phyloP scores from a whole-genome alignment of 2,797 vertebrate genomes.

The Denticeps clupeoides region DNA sequence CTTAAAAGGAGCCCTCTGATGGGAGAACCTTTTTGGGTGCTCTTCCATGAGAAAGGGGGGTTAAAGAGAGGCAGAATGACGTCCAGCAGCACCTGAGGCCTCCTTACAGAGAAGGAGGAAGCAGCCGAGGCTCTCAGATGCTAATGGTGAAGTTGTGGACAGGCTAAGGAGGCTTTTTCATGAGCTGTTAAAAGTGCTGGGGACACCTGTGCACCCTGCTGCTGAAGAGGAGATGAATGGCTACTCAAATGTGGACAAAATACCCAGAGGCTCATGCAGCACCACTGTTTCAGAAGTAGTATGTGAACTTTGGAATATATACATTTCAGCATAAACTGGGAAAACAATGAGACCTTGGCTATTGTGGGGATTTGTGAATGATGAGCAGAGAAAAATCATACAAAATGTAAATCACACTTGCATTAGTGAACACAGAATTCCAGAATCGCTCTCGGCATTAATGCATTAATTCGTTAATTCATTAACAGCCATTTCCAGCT shows the following conservation, averaged over 20 bases:
- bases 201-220: background rate
- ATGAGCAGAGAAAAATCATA: too few relatives aligned
- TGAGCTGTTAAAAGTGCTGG: background rate
- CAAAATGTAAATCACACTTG: too few relatives aligned
- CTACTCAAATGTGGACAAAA: background rate
- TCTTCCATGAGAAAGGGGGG: background rate
- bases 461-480: too few relatives aligned
- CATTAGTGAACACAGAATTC: too few relatives aligned
- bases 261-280: too few relatives aligned
- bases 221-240: background rate
- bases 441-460: too few relatives aligned
- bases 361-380: too few relatives aligned
- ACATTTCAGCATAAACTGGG: too few relatives aligned
- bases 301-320: too few relatives aligned
- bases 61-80: background rate
- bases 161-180: background rate
- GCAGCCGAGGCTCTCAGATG: background rate
- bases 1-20: background rate
- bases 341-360: too few relatives aligned
- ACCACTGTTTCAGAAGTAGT: too few relatives aligned
- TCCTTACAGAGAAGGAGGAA: background rate
- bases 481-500: too few relatives aligned
- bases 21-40: background rate
- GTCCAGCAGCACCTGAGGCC: conserved; percentile 2
- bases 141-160: background rate